A percentile compares a stretch with the other conserved stretches of the same genome.
Evolutionary conservation across 2,888 invertebrate species (phyloP).

Genomic region (Drosophila kambysellisi): DNA sequence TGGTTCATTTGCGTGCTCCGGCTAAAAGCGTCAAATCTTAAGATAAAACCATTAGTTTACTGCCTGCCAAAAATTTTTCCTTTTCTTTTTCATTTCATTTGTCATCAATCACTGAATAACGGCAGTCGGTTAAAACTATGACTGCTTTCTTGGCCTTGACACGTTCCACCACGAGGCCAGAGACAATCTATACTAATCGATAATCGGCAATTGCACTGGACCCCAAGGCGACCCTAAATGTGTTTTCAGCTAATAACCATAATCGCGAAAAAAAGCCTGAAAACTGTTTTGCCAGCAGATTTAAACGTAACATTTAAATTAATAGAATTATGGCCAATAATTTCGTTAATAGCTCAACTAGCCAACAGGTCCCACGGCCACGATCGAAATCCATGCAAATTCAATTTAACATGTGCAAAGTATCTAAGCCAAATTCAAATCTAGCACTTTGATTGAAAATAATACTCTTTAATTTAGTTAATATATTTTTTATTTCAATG

Average conservation of each 20-base stretch:
- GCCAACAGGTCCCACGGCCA: conserved; percentile 14
- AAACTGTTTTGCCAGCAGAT: conserved; percentile 47
- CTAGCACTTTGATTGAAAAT: conserved; percentile 11
- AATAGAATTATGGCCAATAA: conserved; percentile 67
- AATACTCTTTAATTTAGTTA: conserved; percentile 20
- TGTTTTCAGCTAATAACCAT: conserved; percentile 22
- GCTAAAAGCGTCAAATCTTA: conserved; percentile 22
- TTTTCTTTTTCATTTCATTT: conserved; percentile 28
- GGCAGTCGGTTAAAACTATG: conserved; percentile 13
- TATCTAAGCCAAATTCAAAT: conserved; percentile 30
- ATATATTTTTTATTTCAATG: conserved; percentile 2
- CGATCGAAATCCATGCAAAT: conserved; percentile 2
- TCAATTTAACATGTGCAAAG: conserved; percentile 9
- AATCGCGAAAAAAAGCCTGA: conserved; percentile 41
- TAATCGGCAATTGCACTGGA: conserved; percentile 13
- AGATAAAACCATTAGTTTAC: conserved; percentile 29
- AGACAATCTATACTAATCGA: conserved; percentile 29
- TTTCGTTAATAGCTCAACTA: conserved; percentile 46
- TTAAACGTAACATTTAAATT: conserved; percentile 63
- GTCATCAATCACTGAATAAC: conserved; percentile 49
- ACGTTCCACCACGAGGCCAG: conserved; percentile 19
- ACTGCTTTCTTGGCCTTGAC: conserved; percentile 52
- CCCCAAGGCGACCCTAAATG: conserved; percentile 26
- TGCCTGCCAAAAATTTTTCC: conserved; percentile 17
- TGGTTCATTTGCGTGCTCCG: conserved; percentile 56